These are phyloP conservation scores for Phyllopteryx taeniolatus DNA, from an alignment of 2,113 vertebrate species.

Conservation along the genomic window DNA sequence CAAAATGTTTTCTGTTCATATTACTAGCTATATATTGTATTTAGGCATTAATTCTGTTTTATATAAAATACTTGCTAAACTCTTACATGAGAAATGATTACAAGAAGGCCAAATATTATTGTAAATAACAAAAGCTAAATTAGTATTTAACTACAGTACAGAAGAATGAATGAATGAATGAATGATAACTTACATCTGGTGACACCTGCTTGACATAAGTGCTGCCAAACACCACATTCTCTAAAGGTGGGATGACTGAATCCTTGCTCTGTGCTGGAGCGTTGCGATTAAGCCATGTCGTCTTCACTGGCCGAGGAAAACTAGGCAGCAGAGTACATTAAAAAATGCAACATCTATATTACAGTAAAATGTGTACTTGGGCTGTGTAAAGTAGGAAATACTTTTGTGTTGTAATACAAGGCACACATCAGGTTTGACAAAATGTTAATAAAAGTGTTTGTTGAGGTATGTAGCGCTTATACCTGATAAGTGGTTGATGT, in stretches of 20 bases:
- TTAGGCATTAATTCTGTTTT: not conserved
- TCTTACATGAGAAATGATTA: not conserved
- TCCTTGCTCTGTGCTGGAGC: slow-evolving; percentile 91
- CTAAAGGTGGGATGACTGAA: slow-evolving; percentile 88
- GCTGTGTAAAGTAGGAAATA: not conserved
- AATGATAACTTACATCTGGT: slow-evolving; percentile 83
- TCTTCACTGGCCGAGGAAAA: slow-evolving; percentile 94
- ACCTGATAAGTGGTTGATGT: slow-evolving; percentile 98
- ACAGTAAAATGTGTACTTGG: not conserved
- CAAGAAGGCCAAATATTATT: not conserved
- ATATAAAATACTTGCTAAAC: not conserved
- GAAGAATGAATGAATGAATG: no score
- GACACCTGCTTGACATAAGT: slow-evolving; percentile 92
- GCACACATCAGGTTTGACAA: not conserved
- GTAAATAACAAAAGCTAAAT: not conserved
- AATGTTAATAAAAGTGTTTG: not conserved
- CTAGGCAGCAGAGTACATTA: slow-evolving; percentile 47
- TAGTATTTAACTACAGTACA: not conserved
- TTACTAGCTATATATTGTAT: no score
- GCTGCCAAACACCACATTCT: slow-evolving; percentile 93
- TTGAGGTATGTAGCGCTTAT: slow-evolving; percentile 28
- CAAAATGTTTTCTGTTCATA: not conserved
- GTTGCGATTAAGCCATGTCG: slow-evolving; percentile 95
- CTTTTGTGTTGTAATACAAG: not conserved
- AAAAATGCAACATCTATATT: not conserved